Evolutionary conservation across 2,888 invertebrate species (phyloP).

Genomic region (Polia nebulosa): DNA sequence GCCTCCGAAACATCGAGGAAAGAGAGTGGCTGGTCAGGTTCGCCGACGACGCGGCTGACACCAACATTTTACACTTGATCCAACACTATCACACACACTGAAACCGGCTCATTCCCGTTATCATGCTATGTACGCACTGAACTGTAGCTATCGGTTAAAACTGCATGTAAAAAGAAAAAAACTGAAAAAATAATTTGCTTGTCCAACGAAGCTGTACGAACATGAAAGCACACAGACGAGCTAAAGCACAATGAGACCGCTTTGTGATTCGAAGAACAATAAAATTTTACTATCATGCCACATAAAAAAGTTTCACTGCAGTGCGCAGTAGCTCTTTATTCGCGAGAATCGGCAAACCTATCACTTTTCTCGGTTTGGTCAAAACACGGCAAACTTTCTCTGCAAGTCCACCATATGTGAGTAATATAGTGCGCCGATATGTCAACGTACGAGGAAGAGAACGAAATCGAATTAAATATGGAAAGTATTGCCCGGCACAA

Average conservation of each 20-base stretch:
- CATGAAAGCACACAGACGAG: constrained; percentile 62
- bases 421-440: constrained; percentile 49
- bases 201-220: constrained; percentile 34
- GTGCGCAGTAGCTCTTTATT: constrained; percentile 63
- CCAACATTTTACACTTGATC: constrained; percentile 76
- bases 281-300: constrained; percentile 69
- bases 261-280: constrained; percentile 68
- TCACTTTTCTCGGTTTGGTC: constrained; percentile 75
- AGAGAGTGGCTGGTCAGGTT: constrained; percentile 80
- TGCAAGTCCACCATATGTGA: constrained; percentile 60
- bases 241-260: constrained; percentile 65
- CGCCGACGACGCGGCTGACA: constrained; percentile 77
- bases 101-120: constrained; percentile 63
- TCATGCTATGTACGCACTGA: constrained; percentile 54
- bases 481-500: constrained; percentile 18
- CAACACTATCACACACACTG: constrained; percentile 64
- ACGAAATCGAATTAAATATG: constrained; percentile 24
- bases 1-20: constrained; percentile 83
- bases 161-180: constrained; percentile 25
- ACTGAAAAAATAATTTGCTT: constrained; percentile 38
- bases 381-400: constrained; percentile 78
- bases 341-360: constrained; percentile 69
- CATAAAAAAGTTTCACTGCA: constrained; percentile 73
- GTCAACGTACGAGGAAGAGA: constrained; percentile 38
- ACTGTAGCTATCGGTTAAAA: constrained; percentile 40